These are phyloP conservation scores for Anolis carolinensis DNA, from an alignment of 2,113 vertebrate species.

Conservation along the genomic window DNA sequence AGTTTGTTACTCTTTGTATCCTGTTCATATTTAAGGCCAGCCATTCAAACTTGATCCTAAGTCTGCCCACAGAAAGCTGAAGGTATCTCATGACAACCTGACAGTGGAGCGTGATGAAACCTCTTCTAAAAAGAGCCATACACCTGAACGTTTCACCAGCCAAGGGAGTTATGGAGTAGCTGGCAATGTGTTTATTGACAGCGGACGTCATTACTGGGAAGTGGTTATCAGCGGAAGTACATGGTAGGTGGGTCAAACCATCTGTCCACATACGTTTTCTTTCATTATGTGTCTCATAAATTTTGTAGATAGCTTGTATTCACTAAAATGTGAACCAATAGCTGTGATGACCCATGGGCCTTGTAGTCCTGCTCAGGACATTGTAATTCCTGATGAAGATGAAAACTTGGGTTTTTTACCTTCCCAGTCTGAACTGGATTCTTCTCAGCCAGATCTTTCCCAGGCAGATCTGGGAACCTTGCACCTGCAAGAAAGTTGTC, in stretches of 20 bases:
- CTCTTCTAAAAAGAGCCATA: conserved; percentile 95
- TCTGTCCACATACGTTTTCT: background rate
- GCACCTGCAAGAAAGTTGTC: too few species aligned
- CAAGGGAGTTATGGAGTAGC: conserved; percentile 93
- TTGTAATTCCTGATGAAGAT: too few species aligned
- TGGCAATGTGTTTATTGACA: conserved; percentile 97
- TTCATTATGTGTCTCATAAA: background rate
- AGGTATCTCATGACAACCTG: conserved; percentile 94
- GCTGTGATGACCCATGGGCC: too few species aligned
- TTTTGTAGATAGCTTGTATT: background rate
- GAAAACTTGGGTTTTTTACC: too few species aligned
- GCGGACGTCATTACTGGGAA: conserved; percentile 98
- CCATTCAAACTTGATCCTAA: conserved; percentile 97
- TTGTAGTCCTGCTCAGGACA: too few species aligned
- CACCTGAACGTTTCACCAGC: conserved; percentile 93
- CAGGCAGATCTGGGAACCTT: too few species aligned
- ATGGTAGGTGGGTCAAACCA: conserved; percentile 79
- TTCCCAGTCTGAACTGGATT: too few species aligned
- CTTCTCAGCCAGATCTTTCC: too few species aligned
- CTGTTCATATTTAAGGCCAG: conserved; percentile 81
- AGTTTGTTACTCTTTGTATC: conserved; percentile 30
- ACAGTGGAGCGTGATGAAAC: conserved; percentile 96
- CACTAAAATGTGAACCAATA: background rate
- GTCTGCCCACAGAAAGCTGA: conserved; percentile 94
- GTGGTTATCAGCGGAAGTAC: conserved; percentile 96